Evolutionary conservation across 2,113 vertebrate genomes (phyloP), one percentile per base, ranked within the genome.

Genomic region (Oxyura jamaicensis): DNA sequence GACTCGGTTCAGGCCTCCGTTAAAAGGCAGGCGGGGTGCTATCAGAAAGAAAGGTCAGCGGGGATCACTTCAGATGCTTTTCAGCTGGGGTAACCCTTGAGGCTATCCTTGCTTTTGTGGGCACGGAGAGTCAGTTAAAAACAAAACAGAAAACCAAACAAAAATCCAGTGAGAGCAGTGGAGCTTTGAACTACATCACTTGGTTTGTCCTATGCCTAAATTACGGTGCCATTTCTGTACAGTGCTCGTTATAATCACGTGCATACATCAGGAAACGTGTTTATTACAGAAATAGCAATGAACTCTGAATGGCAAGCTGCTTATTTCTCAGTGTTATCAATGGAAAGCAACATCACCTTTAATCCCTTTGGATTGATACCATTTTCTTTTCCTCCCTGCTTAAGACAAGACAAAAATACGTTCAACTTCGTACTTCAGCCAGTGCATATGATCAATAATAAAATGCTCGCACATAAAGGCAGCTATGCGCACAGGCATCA

Each of bases 31-130:
- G 83, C 46, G 5, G 78, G 91, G 90, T 80, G 94, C 95, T 96
- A 85, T 94, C 95, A 93, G 95, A 92, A 84, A 22, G 93, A 96
- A 77, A 97, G 95, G 96, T 97, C 97, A 97, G 90, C 36, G 46
- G 87, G 88, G 97, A 97, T 96, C 96, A 97, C 84, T 60, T 87
- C 92, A 79, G 96, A 92, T 84, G 95, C 95, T 94, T 94, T 93
- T 96, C 93, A 92, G 96, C 93, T 73, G 86, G 93, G 95, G 92
- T 79, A 77, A 52, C 91, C 96, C 96, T 93, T 14, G 50, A 73
- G 96, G 96, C 95, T 16, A 84, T 94, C 60, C 36, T 14, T 3
- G 91, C 92, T 53, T 26, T 88, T 4, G 66, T 59, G 86, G 88
- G 86, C 88, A 25, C 0, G 15, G 65, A 3, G 68, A 94, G 77